A percentile compares a stretch with the other conserved stretches of the same genome.
These are phyloP conservation scores for Actinostola sp. DNA, from an alignment of 92 coral and sea anemone genomes.

Conservation along the genomic window DNA sequence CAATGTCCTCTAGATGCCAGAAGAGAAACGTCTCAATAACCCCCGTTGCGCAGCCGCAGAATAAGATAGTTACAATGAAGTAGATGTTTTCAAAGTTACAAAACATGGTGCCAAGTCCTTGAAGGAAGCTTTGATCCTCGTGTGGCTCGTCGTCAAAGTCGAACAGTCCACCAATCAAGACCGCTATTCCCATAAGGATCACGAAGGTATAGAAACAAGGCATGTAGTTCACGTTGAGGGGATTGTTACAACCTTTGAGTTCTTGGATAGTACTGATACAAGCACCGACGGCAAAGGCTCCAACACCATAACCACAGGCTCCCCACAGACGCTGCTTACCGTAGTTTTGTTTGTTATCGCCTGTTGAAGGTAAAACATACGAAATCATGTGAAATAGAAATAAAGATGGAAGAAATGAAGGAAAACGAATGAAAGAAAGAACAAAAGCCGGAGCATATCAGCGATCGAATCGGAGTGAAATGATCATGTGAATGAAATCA, in stretches of 20 bases:
- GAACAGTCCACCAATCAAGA: conserved; percentile 72
- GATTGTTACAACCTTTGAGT: conserved; percentile 72
- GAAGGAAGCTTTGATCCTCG: conserved; percentile 42
- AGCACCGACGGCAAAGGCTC: conserved; percentile 87
- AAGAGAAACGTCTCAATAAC: conserved; percentile 78
- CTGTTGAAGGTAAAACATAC: conserved; percentile 20
- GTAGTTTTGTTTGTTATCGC: conserved; percentile 70
- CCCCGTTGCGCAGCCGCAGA: conserved; percentile 85
- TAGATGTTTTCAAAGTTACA: conserved; percentile 59
- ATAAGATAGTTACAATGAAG: conserved; percentile 72
- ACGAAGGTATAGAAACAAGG: conserved; percentile 93
- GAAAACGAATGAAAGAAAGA: background rate
- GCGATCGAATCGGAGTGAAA: background rate
- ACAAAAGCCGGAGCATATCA: too few species aligned
- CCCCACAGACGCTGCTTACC: conserved; percentile 98
- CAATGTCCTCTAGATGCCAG: conserved; percentile 92
- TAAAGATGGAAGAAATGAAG: background rate
- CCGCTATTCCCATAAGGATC: conserved; percentile 80
- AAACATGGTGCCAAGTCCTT: conserved; percentile 47
- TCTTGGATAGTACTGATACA: conserved; percentile 73
- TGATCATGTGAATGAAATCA: background rate
- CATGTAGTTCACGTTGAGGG: conserved; percentile 78
- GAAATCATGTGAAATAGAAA: background rate
- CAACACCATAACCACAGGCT: conserved; percentile 87
- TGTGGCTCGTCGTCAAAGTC: conserved; percentile 66